These are phyloP conservation scores for Conus betulinus DNA, from an alignment of 1,140 invertebrate genomes.

Conservation along the genomic window DNA sequence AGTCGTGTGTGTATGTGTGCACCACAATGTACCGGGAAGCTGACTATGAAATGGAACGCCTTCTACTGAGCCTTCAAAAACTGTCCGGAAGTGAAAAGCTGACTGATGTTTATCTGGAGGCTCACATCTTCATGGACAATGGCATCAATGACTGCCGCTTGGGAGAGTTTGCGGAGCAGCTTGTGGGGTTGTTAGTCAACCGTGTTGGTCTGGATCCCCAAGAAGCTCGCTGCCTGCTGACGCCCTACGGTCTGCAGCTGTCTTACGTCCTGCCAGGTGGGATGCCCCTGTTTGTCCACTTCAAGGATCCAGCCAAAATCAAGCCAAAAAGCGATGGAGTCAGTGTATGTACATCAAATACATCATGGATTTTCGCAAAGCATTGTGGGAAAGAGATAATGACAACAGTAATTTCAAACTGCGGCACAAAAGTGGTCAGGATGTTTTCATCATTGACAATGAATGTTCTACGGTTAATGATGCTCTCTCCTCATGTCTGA, in stretches of 20 bases:
- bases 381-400: constrained; percentile 36
- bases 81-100: constrained; percentile 48
- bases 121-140: constrained; percentile 70
- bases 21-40: constrained; percentile 70
- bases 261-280: constrained; percentile 49
- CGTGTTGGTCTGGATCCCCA: constrained; percentile 49
- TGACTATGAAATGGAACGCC: constrained; percentile 63
- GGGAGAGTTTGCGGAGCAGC: constrained; percentile 65
- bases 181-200: constrained; percentile 54
- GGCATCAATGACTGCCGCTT: constrained; percentile 54
- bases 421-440: neutral
- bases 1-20: constrained; percentile 59
- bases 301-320: constrained; percentile 63
- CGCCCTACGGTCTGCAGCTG: constrained; percentile 65
- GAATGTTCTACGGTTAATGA: neutral
- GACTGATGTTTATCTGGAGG: constrained; percentile 53
- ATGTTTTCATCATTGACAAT: neutral
- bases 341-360: constrained; percentile 69
- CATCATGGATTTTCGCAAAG: constrained; percentile 57
- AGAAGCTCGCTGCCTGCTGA: constrained; percentile 48
- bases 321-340: constrained; percentile 69
- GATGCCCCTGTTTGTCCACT: constrained; percentile 61
- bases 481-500: too few relatives aligned
- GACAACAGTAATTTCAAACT: neutral
- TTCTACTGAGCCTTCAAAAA: constrained; percentile 54